These are phyloP conservation scores for Polyploca ridens DNA, from an alignment of 2,888 invertebrate species.

Conservation along the genomic window DNA sequence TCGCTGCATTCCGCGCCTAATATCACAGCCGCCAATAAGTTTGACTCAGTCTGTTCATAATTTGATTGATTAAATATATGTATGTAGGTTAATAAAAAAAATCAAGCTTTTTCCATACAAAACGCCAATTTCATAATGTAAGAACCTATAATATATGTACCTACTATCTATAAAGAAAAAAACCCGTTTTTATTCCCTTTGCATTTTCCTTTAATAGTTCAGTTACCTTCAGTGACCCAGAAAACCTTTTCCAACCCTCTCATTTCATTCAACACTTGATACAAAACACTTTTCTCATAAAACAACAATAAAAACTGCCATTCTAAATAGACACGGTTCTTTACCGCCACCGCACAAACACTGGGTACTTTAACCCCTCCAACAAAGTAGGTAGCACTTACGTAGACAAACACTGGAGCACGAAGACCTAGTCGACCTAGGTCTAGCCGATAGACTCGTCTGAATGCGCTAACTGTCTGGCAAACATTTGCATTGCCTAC, in stretches of 20 bases:
- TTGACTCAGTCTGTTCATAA: no score
- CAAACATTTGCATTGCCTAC: constrained; percentile 22
- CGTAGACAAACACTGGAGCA: constrained; percentile 1
- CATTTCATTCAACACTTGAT: neutral
- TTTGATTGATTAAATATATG: no score
- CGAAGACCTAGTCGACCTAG: constrained; percentile 2
- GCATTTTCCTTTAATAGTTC: no score
- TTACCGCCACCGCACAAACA: neutral
- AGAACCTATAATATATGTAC: no score
- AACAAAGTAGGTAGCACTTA: neutral
- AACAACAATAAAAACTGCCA: neutral
- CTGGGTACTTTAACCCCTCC: constrained; percentile 3
- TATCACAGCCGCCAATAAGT: no score
- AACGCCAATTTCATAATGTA: no score
- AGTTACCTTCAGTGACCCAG: neutral
- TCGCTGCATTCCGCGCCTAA: no score
- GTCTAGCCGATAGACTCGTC: constrained; percentile 15
- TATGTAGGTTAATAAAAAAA: no score
- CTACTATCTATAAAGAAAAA: no score
- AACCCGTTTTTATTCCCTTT: no score
- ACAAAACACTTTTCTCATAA: neutral
- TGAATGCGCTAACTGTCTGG: constrained; percentile 20
- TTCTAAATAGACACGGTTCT: neutral
- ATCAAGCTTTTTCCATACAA: no score
- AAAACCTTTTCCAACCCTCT: neutral